Conservation (phyloP, 2,113 vertebrate genomes). For the Anthoscopus minutus region DNA sequence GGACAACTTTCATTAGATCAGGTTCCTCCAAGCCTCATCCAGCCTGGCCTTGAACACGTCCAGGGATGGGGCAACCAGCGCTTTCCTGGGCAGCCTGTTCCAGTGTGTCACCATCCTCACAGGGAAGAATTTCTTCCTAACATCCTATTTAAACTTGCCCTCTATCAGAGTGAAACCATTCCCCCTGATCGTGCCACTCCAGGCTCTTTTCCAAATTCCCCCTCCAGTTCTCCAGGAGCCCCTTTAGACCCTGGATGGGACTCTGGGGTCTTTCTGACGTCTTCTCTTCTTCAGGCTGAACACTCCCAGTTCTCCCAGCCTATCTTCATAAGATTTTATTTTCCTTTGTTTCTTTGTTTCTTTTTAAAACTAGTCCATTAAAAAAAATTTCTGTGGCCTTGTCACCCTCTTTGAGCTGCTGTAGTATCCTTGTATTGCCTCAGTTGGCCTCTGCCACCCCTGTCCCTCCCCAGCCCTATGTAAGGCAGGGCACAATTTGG, state of each 20-base stretch:
- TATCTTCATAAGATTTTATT: not conserved
- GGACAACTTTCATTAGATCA: not conserved
- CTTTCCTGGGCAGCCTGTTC: not conserved
- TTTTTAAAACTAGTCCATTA: not conserved
- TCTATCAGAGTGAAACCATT: not conserved
- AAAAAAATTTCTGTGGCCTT: not conserved
- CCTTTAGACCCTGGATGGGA: not conserved
- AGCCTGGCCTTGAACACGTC: not conserved
- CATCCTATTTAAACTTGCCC: not conserved
- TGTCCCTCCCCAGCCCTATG: not conserved
- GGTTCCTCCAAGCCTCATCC: accelerated
- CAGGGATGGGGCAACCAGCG: not conserved
- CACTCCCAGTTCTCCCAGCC: not conserved
- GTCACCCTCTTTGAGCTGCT: not conserved
- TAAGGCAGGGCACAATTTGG: not conserved
- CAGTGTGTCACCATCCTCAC: not conserved
- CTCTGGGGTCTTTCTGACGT: not conserved
- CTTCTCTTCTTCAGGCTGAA: not conserved
- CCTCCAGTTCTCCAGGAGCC: not conserved
- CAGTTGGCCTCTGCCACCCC: not conserved
- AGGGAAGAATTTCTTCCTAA: not conserved
- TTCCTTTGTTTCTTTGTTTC: not conserved
- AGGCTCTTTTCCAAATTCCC: not conserved
- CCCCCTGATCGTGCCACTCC: not conserved
- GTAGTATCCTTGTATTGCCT: not conserved